Percentiles rank a stretch among this genome's conserved stretches.
Evolutionary conservation across 2,797 vertebrate species (phyloP).

Genomic region (Syndactyla subalaris): DNA sequence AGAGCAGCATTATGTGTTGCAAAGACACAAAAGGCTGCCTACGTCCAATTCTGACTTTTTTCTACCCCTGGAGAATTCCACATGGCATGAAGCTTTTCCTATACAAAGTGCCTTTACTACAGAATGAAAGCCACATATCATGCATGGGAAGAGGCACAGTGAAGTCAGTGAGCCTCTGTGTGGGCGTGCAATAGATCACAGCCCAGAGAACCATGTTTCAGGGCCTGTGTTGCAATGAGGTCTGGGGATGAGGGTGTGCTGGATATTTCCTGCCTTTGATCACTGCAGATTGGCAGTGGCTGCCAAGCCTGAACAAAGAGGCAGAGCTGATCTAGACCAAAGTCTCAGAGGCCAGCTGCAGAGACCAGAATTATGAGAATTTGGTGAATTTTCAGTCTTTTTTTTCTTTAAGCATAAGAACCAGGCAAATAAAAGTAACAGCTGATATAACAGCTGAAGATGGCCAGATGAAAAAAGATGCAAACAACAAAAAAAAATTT

Average conservation of each 20-base stretch:
- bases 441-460: not conserved
- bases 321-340: not conserved
- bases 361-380: not conserved
- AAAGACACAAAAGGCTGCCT: not conserved
- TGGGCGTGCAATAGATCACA: not conserved
- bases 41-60: not conserved
- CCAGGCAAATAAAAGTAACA: not conserved
- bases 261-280: conserved; percentile 54
- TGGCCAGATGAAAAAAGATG: not conserved
- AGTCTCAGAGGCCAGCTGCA: not conserved
- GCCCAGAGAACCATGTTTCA: not conserved
- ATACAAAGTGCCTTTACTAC: not conserved
- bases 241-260: conserved; percentile 9
- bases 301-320: conserved; percentile 45
- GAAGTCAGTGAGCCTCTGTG: not conserved
- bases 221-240: not conserved
- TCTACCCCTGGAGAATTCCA: not conserved
- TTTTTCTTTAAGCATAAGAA: not conserved
- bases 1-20: not conserved
- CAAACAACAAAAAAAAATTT: not conserved
- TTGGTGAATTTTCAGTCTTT: not conserved
- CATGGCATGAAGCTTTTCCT: not conserved
- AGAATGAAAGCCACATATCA: not conserved
- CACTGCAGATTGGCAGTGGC: not conserved
- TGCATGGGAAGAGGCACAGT: not conserved